Evolutionary conservation across 2,797 vertebrate genomes (phyloP), one percentile per base, ranked within the genome.

Genomic region (Peromyscus aztecus): DNA sequence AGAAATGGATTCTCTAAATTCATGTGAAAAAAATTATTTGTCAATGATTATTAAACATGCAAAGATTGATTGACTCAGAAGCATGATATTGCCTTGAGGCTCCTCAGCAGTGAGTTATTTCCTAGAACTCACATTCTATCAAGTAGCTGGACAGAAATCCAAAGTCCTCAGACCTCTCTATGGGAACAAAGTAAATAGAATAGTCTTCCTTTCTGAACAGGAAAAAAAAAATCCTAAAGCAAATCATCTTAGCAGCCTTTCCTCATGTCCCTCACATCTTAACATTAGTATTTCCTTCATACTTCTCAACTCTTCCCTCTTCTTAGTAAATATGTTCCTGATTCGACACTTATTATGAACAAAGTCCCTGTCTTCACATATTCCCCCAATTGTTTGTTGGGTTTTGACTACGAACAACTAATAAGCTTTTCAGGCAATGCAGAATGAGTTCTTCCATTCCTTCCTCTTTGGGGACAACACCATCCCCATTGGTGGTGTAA

Each of bases 1-100:
- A 52, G 49, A 52, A 52, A 52, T 9, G 7, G 1, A 87, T 4
- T 61, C 11, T 52, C 49, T 78, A 40, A 71, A 49, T 57, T 93
- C 13, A 14, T 55, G 80, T 61, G 31, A 82, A 12, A 96, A 84
- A 97, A 91, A 52, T 91, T 61, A 61, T 57, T 91, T 91, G 43
- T 17, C 37, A 80, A 31, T 24, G 82, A 85, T 86, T 49, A 81
- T n/a, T 55, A 77, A 94, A 81, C 10, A 90, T 29, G 29, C 34
- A 92, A 24, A 37, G 52, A 90, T 1, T 84, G 29, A 73, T 1
- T 84, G 29, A 73, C 67, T 73, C 4, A 77, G 12, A 94, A 31
- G 16, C 3, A 27, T 1, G 29, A 92, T 69, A 14, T 59, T 52
- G 10, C 55, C 57, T 69, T 31, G 6, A 91, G 24, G 55, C 12